Conservation (phyloP, 2,113 vertebrate species). For the Vicugna pacos region DNA sequence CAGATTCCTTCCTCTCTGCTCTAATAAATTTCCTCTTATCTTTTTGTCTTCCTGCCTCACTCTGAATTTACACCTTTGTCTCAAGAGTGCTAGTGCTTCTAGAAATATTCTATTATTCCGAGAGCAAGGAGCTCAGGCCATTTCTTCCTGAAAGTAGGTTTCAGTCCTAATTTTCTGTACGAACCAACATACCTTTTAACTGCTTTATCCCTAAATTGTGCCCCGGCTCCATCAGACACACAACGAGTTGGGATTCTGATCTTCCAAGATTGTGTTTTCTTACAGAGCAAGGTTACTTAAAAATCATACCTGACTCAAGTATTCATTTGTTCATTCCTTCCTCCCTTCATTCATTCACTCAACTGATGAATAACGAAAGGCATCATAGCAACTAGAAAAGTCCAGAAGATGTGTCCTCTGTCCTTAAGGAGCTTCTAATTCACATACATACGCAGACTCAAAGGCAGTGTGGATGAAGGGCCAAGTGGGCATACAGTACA, state of each 20-base stretch:
- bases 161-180: conserved; percentile 19
- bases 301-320: background rate
- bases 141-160: background rate
- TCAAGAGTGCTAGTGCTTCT: conserved; percentile 59
- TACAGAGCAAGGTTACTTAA: background rate
- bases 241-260: background rate
- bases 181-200: background rate
- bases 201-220: background rate
- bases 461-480: background rate
- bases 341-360: background rate
- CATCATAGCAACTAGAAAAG: background rate
- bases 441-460: background rate
- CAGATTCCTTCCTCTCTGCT: background rate
- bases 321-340: background rate
- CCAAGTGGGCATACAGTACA: background rate
- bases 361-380: background rate
- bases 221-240: background rate
- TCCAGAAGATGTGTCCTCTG: background rate
- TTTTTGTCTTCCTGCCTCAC: conserved; percentile 45
- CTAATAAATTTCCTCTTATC: conserved; percentile 64
- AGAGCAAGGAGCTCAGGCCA: background rate
- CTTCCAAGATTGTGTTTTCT: background rate
- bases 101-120: conserved; percentile 54
- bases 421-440: background rate
- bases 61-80: conserved; percentile 63